Evolutionary conservation across 1,140 invertebrate species (phyloP).

Genomic region (Belonocnema kinseyi): DNA sequence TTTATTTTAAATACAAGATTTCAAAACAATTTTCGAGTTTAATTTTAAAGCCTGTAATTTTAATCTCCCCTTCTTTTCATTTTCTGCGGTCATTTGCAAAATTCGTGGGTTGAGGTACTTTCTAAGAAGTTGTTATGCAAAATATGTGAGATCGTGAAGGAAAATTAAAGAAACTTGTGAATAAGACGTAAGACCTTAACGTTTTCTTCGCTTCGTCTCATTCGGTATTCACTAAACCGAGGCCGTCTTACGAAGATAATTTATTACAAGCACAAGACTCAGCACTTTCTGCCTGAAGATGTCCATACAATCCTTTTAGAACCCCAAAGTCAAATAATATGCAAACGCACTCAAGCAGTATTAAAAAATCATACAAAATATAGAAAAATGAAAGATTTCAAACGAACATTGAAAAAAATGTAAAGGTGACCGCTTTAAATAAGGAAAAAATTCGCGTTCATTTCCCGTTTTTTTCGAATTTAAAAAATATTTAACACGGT

Average conservation of each 20-base stretch:
- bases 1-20: too few species aligned
- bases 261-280: conserved; percentile 52
- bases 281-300: conserved; percentile 49
- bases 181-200: conserved; percentile 14
- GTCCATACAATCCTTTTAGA: conserved; percentile 26
- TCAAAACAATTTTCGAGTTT: too few species aligned
- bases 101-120: too few species aligned
- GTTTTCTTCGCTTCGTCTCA: conserved; percentile 10
- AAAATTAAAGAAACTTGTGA: conserved; percentile 19
- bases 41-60: too few species aligned
- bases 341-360: conserved; percentile 36
- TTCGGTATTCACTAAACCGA: conserved; percentile 35
- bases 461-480: too few species aligned
- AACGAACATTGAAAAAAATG: too few species aligned
- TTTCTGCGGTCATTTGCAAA: too few species aligned
- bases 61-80: too few species aligned
- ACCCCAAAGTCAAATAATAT: conserved; percentile 35
- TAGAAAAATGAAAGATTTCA: background rate
- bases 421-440: too few species aligned
- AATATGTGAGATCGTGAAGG: background rate
- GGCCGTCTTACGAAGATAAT: conserved; percentile 53
- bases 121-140: background rate
- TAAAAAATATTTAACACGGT: too few species aligned
- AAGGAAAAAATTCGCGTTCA: too few species aligned
- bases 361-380: background rate